Evolutionary conservation across 2,888 invertebrate species (phyloP).

Genomic region (Pedicia rivosa): DNA sequence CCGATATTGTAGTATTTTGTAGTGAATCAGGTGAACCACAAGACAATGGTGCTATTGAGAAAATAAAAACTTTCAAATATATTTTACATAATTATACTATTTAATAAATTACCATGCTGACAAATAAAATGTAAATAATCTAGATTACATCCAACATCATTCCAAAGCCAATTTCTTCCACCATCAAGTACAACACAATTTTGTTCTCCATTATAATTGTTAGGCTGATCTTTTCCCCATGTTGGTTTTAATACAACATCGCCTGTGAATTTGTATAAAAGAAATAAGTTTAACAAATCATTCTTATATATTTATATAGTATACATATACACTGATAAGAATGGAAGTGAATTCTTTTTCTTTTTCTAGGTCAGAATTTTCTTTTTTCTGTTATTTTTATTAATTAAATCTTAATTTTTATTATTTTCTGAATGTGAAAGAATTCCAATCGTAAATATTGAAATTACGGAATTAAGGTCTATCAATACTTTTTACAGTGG

Average conservation of each 20-base stretch:
- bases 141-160: slow-evolving; percentile 85
- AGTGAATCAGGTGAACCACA: slow-evolving; percentile 81
- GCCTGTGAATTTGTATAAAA: slow-evolving; percentile 46
- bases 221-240: slow-evolving; percentile 90
- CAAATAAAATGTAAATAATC: slow-evolving; percentile 90
- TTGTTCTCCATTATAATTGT: slow-evolving; percentile 90
- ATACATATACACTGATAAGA: too few relatives aligned
- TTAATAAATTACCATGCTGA: slow-evolving; percentile 46
- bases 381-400: too few relatives aligned
- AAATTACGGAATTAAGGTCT: too few relatives aligned
- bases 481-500: too few relatives aligned
- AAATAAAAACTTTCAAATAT: slow-evolving; percentile 3
- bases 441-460: too few relatives aligned
- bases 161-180: slow-evolving; percentile 82
- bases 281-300: too few relatives aligned
- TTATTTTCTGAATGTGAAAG: too few relatives aligned
- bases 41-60: slow-evolving; percentile 51
- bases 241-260: slow-evolving; percentile 62
- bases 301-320: too few relatives aligned
- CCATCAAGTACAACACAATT: slow-evolving; percentile 90
- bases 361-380: too few relatives aligned
- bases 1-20: slow-evolving; percentile 65
- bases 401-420: too few relatives aligned
- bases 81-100: not conserved
- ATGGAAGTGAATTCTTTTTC: too few relatives aligned